Base-by-base conservation (phyloP, 1,140 invertebrate genomes). In the Conus betulinus region DNA sequence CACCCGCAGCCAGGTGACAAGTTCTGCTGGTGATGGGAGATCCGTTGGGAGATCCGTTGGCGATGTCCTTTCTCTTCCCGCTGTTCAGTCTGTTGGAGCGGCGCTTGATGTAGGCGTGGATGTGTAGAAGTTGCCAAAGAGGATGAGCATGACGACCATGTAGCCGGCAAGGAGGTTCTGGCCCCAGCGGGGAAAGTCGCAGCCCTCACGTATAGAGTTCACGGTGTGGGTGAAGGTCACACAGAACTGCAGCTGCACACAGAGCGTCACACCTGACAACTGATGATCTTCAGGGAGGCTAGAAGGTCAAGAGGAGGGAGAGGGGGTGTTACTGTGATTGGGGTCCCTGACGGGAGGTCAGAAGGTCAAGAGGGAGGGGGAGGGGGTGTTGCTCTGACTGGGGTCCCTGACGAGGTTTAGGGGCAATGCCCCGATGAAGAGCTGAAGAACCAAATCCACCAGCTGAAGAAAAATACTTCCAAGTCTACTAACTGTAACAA, bases 91-190 rank as follows among this genome's bases (percentile, higher is more conserved):
- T 90, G 87, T 84, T n/a, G 53, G 81, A 53, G 53, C 81, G 67
- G 51, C 84, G 87, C 81, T 91, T 92, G 84, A 94, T 92, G 88
- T 96, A 96, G 5, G 95, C 93, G 86, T 95, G 93, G 76, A 95
- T 90, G 39, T n/a, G 92, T 96, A 96, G 91, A 96, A 96, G 91
- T 96, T 95, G 57, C 94, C 93, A 93, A 96, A 96, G 51, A 96
- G 93, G 78, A 94, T 91, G 52, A 96, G 90, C 91, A 95, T 93
- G 87, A 93, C 90, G 57, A 96, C 94, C 91, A 95, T 94, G 88
- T 95, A 95, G 17, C 93, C 88, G 52, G 94, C 92, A 20, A 94
- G 93, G 53, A 94, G 92, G 84, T 95, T 93, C 76, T 95, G 91
- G 10, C 93, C 93, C 92, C 92, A 94, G 74, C 91, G 90, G n/a